These are phyloP conservation scores for Tetragonula carbonaria DNA, from an alignment of 2,888 invertebrate genomes.

Conservation along the genomic window DNA sequence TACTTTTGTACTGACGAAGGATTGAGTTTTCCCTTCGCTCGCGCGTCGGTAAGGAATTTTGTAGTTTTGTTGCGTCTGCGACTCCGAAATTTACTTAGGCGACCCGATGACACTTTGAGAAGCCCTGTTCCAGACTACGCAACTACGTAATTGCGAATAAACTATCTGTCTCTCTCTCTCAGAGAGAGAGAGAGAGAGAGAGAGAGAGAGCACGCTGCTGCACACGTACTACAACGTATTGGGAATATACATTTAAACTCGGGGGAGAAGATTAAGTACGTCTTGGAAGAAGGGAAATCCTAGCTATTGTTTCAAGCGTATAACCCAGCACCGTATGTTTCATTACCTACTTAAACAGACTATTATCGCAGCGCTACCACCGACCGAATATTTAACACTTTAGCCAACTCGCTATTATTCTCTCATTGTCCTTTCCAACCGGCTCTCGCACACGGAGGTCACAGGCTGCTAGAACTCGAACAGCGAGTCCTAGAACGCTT, in stretches of 20 bases:
- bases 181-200: too few relatives aligned
- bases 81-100: too few relatives aligned
- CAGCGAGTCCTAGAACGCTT: not conserved
- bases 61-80: too few relatives aligned
- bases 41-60: too few relatives aligned
- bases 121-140: too few relatives aligned
- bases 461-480: not conserved
- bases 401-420: conserved; percentile 28
- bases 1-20: too few relatives aligned
- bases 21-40: too few relatives aligned
- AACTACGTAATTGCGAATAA: conserved; percentile 41
- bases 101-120: too few relatives aligned
- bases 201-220: too few relatives aligned
- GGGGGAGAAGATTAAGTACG: conserved; percentile 59
- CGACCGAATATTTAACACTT: conserved; percentile 51
- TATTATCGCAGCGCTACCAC: conserved; percentile 67
- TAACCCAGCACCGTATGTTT: conserved; percentile 74
- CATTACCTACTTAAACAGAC: conserved; percentile 71
- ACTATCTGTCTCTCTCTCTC: not conserved
- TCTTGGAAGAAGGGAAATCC: conserved; percentile 53
- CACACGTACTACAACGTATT: not conserved
- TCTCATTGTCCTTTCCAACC: conserved; percentile 1
- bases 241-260: conserved; percentile 36
- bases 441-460: not conserved
- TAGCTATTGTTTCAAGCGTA: conserved; percentile 72